phyloP scores from a whole-genome alignment of 2,113 vertebrate species.

The Notothenia coriiceps region DNA sequence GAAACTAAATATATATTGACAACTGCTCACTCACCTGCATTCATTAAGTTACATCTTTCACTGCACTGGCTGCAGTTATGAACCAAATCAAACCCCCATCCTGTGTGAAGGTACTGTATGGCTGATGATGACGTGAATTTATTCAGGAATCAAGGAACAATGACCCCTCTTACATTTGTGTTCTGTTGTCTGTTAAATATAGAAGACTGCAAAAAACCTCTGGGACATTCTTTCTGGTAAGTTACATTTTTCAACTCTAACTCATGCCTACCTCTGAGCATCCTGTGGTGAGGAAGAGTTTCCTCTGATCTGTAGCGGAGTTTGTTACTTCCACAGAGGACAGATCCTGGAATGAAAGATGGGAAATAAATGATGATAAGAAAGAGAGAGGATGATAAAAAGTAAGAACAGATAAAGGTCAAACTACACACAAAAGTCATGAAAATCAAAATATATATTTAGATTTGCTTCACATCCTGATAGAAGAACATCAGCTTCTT shows the following conservation, averaged over 20 bases:
- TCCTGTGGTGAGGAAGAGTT: constrained; percentile 85
- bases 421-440: not conserved
- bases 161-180: too few relatives aligned
- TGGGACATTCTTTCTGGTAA: too few relatives aligned
- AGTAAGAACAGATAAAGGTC: not conserved
- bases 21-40: not conserved
- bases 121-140: too few relatives aligned
- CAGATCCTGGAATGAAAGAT: constrained; percentile 15
- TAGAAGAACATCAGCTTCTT: constrained; percentile 88
- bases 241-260: too few relatives aligned
- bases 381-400: not conserved
- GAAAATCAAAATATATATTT: too few relatives aligned
- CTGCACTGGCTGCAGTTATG: not conserved
- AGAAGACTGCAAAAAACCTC: too few relatives aligned
- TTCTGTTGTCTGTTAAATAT: too few relatives aligned
- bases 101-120: too few relatives aligned
- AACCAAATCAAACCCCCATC: too few relatives aligned
- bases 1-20: not conserved
- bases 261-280: constrained; percentile 80
- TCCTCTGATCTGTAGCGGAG: constrained; percentile 75
- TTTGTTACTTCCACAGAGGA: constrained; percentile 59
- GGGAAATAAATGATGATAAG: not conserved
- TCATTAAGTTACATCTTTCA: not conserved
- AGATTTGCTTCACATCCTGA: constrained; percentile 78
- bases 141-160: too few relatives aligned